Percentiles rank a stretch among this genome's conserved stretches.
These are phyloP conservation scores for Phortica okadai DNA, from an alignment of 2,888 invertebrate species.

Conservation along the genomic window DNA sequence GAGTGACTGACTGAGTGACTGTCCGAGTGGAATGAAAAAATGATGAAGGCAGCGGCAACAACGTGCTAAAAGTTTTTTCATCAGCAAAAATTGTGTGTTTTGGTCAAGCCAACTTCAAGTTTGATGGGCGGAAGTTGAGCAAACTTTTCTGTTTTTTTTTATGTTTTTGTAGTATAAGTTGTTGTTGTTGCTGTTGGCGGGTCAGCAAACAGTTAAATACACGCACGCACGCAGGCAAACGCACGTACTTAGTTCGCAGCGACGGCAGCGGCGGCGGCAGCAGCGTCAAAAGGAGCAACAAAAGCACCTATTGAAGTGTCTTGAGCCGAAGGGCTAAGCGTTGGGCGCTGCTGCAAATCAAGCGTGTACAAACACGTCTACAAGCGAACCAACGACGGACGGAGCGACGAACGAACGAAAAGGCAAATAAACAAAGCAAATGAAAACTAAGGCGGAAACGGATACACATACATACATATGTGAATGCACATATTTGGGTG, in stretches of 20 bases:
- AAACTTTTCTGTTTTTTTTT: slow-evolving; percentile 6
- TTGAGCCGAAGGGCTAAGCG: too few relatives aligned
- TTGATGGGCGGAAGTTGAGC: slow-evolving; percentile 54
- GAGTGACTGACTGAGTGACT: neutral
- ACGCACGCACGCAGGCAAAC: neutral
- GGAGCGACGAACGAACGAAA: neutral
- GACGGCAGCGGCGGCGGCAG: neutral
- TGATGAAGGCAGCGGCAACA: neutral
- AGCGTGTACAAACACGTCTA: slow-evolving; percentile 49
- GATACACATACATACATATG: slow-evolving; percentile 54
- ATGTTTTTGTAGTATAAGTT: neutral
- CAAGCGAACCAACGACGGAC: too few relatives aligned
- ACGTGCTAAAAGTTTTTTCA: slow-evolving; percentile 63
- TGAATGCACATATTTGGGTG: too few relatives aligned
- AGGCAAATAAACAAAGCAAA: slow-evolving; percentile 63
- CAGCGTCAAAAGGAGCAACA: too few relatives aligned
- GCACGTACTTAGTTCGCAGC: neutral
- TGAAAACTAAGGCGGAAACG: slow-evolving; percentile 65
- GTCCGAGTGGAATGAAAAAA: neutral
- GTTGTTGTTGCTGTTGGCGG: neutral
- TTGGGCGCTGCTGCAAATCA: slow-evolving; percentile 1
- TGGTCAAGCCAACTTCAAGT: slow-evolving; percentile 60
- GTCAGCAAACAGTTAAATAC: neutral
- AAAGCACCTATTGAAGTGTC: too few relatives aligned
- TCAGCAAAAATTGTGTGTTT: slow-evolving; percentile 61